These are phyloP conservation scores for Pterocles gutturalis DNA, from an alignment of 2,113 vertebrate genomes.

Conservation along the genomic window DNA sequence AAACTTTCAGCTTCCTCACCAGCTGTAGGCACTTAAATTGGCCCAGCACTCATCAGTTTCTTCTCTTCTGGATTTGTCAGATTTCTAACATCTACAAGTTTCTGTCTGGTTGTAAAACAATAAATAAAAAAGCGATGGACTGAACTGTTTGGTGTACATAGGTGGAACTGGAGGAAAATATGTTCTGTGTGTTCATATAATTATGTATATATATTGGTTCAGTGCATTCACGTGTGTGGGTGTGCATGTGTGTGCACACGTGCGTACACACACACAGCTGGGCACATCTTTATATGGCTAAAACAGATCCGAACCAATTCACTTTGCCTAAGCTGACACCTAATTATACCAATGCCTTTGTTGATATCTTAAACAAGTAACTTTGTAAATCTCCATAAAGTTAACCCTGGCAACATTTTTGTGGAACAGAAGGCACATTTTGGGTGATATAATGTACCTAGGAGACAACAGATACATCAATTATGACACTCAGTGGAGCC, in stretches of 20 bases:
- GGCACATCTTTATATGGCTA: neutral
- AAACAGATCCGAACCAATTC: neutral
- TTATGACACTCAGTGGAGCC: neutral
- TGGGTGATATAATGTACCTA: neutral
- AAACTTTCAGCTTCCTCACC: neutral
- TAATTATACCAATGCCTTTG: neutral
- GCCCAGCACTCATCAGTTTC: neutral
- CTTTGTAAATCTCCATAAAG: neutral
- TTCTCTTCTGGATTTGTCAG: neutral
- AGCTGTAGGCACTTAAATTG: neutral
- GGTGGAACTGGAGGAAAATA: neutral
- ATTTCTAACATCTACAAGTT: neutral
- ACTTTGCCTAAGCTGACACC: neutral
- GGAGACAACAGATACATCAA: neutral
- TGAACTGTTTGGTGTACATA: neutral
- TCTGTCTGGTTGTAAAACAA: neutral
- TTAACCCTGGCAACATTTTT: neutral
- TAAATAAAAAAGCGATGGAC: neutral
- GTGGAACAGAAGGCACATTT: neutral
- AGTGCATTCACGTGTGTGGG: neutral
- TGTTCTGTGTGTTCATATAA: neutral
- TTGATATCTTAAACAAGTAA: neutral
- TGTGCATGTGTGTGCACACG: neutral
- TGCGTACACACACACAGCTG: neutral
- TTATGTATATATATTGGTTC: neutral